Evolutionary conservation across 2,113 vertebrate genomes (phyloP).

Genomic region (Alligator sinensis): DNA sequence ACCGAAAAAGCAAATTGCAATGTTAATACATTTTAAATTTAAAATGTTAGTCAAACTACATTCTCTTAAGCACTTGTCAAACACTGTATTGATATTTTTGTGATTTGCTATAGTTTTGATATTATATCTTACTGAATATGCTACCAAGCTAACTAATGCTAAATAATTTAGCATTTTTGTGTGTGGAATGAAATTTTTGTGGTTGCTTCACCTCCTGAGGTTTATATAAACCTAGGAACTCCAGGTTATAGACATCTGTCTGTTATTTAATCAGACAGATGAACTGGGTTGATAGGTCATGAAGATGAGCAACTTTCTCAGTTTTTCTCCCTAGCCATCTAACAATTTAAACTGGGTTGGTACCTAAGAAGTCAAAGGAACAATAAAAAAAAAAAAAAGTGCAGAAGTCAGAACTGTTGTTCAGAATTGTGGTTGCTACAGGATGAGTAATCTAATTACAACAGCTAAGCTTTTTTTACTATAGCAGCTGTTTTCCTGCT

Average conservation of each 20-base stretch:
- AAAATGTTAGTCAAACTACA: not conserved
- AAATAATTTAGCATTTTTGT: not conserved
- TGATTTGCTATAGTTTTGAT: not conserved
- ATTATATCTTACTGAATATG: not conserved
- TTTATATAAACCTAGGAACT: not conserved
- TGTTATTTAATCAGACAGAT: not conserved
- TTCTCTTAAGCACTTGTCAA: not conserved
- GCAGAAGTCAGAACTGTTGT: no score
- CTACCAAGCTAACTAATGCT: not conserved
- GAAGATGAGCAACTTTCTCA: not conserved
- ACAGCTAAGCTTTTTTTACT: not conserved
- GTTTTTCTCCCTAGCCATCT: not conserved
- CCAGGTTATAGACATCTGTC: not conserved
- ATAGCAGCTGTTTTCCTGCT: not conserved
- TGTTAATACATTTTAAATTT: not conserved
- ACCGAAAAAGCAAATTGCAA: not conserved
- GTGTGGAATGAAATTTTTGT: not conserved
- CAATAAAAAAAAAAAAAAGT: not conserved
- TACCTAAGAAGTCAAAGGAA: not conserved
- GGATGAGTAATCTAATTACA: not conserved
- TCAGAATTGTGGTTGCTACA: no score
- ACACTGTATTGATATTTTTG: not conserved
- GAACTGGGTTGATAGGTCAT: fast-evolving
- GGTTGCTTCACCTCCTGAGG: not conserved
- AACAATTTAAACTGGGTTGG: not conserved